phyloP scores from a whole-genome alignment of 2,888 invertebrate species.

The Tiliacea citrago region DNA sequence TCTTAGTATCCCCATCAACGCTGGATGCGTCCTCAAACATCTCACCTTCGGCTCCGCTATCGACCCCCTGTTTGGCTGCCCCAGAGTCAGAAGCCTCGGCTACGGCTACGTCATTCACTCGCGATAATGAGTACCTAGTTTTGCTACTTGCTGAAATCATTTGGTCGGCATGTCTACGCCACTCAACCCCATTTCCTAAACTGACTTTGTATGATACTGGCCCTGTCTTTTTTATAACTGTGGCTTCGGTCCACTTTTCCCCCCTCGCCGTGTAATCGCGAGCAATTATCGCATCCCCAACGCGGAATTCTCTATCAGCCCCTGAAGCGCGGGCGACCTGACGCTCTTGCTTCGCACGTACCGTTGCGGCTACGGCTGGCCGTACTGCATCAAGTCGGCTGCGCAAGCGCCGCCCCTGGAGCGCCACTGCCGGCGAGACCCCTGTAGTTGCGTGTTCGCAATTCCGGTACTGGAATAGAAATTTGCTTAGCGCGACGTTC shows the following conservation, averaged over 20 bases:
- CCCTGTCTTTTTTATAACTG: not conserved
- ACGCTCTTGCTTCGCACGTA: too few species aligned
- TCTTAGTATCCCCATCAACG: not conserved
- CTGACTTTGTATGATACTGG: not conserved
- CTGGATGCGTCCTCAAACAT: too few species aligned
- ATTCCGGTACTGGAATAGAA: too few species aligned
- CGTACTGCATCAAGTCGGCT: too few species aligned
- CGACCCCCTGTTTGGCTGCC: not conserved
- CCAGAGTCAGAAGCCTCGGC: not conserved
- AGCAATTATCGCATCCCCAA: not conserved
- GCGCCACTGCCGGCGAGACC: too few species aligned
- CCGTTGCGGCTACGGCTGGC: too few species aligned
- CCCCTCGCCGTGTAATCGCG: not conserved
- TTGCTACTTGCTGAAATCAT: not conserved
- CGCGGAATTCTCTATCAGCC: not conserved
- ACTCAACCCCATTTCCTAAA: not conserved
- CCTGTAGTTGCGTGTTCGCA: too few species aligned
- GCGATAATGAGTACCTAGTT: not conserved
- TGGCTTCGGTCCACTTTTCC: slow-evolving; percentile 8
- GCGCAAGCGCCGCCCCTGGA: too few species aligned
- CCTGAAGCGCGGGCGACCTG: too few species aligned
- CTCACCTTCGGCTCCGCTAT: not conserved
- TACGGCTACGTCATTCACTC: not conserved
- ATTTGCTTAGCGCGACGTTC: too few species aligned
- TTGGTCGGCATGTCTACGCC: slow-evolving; percentile 3